A percentile compares a stretch with the other conserved stretches of the same genome.
Evolutionary conservation across 2,113 vertebrate genomes (phyloP).

Genomic region (Cephalopholis sonnerati): DNA sequence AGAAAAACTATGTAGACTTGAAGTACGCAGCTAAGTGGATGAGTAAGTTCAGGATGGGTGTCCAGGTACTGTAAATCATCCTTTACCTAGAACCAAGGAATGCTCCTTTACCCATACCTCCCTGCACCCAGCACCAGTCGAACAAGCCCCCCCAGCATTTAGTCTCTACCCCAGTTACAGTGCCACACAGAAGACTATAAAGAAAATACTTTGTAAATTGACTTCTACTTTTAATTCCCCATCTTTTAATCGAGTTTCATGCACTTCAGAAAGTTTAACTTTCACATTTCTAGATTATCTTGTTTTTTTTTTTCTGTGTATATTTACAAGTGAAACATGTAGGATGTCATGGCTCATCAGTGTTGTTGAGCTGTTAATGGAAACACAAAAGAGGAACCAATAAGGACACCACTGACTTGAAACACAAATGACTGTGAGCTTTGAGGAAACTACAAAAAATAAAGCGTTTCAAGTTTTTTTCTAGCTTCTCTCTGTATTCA

Average conservation of each 20-base stretch:
- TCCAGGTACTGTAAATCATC: constrained; percentile 43
- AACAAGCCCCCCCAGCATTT: constrained; percentile 13
- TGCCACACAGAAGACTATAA: constrained; percentile 29
- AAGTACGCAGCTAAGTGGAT: constrained; percentile 1
- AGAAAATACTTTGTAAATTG: constrained; percentile 54
- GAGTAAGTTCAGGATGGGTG: constrained; percentile 44
- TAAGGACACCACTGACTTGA: constrained; percentile 34
- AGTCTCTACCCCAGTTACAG: constrained; percentile 16
- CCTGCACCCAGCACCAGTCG: constrained; percentile 53
- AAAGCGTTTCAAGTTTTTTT: constrained; percentile 63
- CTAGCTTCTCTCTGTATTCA: constrained; percentile 6
- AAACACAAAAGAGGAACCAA: constrained; percentile 18
- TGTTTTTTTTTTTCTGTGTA: constrained; percentile 58
- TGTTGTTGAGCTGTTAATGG: constrained; percentile 26
- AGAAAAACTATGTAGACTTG: neutral
- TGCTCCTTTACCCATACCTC: constrained; percentile 41
- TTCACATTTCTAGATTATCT: constrained; percentile 60
- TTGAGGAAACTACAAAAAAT: constrained; percentile 49
- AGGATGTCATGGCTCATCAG: constrained; percentile 52
- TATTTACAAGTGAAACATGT: constrained; percentile 71
- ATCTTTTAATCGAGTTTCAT: constrained; percentile 55
- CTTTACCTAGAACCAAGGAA: constrained; percentile 54
- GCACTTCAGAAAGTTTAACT: constrained; percentile 71
- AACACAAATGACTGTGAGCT: constrained; percentile 24
- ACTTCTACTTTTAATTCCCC: constrained; percentile 35